phyloP scores from a whole-genome alignment of 2,797 vertebrate genomes.

The Protosalanx chinensis region DNA sequence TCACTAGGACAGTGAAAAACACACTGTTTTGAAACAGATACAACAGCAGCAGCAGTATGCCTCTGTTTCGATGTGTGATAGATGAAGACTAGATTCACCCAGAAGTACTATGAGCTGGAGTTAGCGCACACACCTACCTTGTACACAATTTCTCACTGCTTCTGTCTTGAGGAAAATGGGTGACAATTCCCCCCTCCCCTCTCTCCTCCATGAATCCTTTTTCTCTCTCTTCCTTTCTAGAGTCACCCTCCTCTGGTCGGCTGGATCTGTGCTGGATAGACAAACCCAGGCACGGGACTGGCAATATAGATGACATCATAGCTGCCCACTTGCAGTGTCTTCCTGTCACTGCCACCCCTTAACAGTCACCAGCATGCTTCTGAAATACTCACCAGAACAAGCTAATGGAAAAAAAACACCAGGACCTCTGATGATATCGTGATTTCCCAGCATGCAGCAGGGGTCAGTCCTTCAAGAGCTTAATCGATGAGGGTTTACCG shows the following conservation, averaged over 20 bases:
- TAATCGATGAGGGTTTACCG: conserved; percentile 19
- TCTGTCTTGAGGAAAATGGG: conserved; percentile 21
- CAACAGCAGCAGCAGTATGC: conserved; percentile 32
- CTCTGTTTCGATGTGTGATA: conserved; percentile 16
- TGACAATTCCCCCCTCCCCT: conserved; percentile 7
- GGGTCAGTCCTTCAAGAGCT: conserved; percentile 7
- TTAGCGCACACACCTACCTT: conserved; percentile 50
- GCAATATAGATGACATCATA: conserved; percentile 68
- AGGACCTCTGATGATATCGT: neutral
- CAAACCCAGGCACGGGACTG: conserved; percentile 42
- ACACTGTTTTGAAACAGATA: conserved; percentile 40
- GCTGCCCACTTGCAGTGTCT: conserved; percentile 31
- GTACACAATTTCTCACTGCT: neutral
- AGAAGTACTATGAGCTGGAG: neutral
- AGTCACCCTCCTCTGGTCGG: conserved; percentile 16
- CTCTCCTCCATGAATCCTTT: conserved; percentile 14
- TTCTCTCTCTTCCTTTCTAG: conserved; percentile 13
- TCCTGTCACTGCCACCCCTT: conserved; percentile 28
- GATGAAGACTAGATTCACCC: conserved; percentile 5
- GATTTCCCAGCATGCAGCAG: conserved; percentile 18
- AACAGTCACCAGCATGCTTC: neutral
- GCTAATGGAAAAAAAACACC: neutral
- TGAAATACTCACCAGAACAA: conserved; percentile 4
- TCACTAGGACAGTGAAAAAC: conserved; percentile 34
- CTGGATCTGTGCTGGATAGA: conserved; percentile 38